phyloP scores from a whole-genome alignment of 2,797 vertebrate genomes.

The Coluber constrictor region DNA sequence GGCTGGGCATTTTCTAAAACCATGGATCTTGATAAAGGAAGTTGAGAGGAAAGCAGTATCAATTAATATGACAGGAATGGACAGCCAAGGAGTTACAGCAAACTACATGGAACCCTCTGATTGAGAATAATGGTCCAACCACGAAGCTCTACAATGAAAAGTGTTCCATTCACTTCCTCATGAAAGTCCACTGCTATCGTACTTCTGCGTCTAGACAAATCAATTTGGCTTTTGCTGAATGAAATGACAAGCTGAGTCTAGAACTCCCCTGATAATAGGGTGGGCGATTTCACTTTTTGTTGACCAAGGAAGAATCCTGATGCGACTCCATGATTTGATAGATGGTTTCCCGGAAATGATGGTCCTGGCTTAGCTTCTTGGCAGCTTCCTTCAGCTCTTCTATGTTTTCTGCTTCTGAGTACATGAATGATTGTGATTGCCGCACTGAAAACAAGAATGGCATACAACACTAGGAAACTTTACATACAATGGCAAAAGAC shows the following conservation, averaged over 20 bases:
- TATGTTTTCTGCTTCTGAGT: constrained; percentile 71
- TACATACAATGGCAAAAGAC: background rate
- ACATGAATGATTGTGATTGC: constrained; percentile 82
- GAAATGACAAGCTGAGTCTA: constrained; percentile 32
- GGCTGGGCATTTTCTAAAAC: background rate
- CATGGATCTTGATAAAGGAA: constrained; percentile 19
- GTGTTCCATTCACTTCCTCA: background rate
- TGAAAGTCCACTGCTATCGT: background rate
- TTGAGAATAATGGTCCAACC: constrained; percentile 34
- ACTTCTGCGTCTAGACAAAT: background rate
- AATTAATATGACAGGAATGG: background rate
- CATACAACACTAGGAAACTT: background rate
- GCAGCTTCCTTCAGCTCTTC: constrained; percentile 87
- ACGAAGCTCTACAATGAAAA: constrained; percentile 28
- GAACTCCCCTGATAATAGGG: constrained; percentile 2
- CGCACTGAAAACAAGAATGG: constrained; percentile 77
- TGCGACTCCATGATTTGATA: constrained; percentile 81
- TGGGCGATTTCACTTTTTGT: constrained; percentile 47
- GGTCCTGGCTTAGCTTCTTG: constrained; percentile 81
- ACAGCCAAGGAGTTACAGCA: constrained; percentile 18
- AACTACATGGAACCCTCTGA: background rate
- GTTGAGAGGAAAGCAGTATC: constrained; percentile 16
- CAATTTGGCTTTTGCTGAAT: background rate
- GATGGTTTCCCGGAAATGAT: constrained; percentile 83
- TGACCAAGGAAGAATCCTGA: constrained; percentile 55